Evolutionary conservation across 2,888 invertebrate genomes (phyloP).

Genomic region (Caenorhabditis sp.): DNA sequence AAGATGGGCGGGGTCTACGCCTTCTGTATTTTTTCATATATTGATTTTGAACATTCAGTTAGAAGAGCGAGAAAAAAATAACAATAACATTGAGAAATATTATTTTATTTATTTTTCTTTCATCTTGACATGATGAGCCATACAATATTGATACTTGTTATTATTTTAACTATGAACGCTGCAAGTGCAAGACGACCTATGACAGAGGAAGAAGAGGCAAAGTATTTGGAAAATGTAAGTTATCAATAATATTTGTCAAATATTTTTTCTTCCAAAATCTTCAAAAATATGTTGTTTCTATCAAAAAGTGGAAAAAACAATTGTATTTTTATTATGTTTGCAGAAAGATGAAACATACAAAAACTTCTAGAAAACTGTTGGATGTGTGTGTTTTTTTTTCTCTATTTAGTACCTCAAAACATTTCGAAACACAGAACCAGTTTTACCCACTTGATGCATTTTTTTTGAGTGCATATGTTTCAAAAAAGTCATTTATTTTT

Average conservation of each 20-base stretch:
- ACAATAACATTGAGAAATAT: background rate
- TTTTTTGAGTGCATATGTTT: background rate
- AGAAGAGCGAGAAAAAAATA: background rate
- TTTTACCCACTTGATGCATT: background rate
- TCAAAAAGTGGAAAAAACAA: no score
- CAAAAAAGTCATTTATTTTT: background rate
- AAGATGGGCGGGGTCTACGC: background rate
- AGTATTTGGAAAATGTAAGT: constrained; percentile 26
- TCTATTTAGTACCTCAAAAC: background rate
- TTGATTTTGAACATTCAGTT: background rate
- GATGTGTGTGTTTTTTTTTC: background rate
- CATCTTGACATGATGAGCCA: background rate
- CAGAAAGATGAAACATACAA: background rate
- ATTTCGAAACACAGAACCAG: constrained; percentile 3
- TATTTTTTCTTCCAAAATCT: background rate
- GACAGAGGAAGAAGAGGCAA: constrained; percentile 27
- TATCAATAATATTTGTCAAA: no score
- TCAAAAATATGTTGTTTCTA: background rate
- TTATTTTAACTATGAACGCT: background rate
- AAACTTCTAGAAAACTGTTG: background rate
- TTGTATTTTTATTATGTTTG: background rate
- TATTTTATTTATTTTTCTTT: background rate
- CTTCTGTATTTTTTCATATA: background rate
- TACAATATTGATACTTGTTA: background rate
- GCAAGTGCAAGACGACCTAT: constrained; percentile 7